Evolutionary conservation across 2,888 invertebrate genomes (phyloP), one percentile per base, ranked within the genome.

Genomic region (Carabus problematicus): DNA sequence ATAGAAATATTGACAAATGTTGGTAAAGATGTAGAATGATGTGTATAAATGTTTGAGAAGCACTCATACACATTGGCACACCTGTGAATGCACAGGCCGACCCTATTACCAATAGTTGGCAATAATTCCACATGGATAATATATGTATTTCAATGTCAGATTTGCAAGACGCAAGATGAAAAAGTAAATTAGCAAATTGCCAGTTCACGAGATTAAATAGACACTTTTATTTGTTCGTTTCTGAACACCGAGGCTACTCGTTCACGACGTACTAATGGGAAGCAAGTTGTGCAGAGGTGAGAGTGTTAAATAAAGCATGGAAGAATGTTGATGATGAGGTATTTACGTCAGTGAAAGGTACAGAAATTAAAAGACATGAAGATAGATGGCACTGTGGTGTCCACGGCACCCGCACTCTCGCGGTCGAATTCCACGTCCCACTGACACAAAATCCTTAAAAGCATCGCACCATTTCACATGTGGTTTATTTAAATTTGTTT

Each of bases 321-420:
- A 62, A 62, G 62, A 62, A 62, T 62, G 62, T 62, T 62, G 62
- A 61, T 61, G 61, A 62, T 62, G 49, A 62, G 47, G 49, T 49
- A 47, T 62, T 62, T 62, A 62, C 49, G 62, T 49, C 62, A 8
- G 47, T 61, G 61, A 61, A 39, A 45, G 49, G 40, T 47, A 47
- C 19, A 49, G 62, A 62, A 61, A 61, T 61, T 45, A 49, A 62
- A 62, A 62, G 49, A 29, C 40, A 49, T 49, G 62, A 62, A 29
- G 62, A 62, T 47, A 39, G 62, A 62, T 62, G 62, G 47, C 29
- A 29, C 29, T 29, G 29, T 29, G 29, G 3, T 29, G 29, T 29
- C 29, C 29, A 29, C n/a, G n/a, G 6, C 29, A 29, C 29, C 29
- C 29, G 29, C 6, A 29, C 29, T 29, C 29, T 29, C 29, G 29